Base-by-base conservation (phyloP, 2,797 vertebrate genomes). In the Schizothorax lantsangensis region DNA sequence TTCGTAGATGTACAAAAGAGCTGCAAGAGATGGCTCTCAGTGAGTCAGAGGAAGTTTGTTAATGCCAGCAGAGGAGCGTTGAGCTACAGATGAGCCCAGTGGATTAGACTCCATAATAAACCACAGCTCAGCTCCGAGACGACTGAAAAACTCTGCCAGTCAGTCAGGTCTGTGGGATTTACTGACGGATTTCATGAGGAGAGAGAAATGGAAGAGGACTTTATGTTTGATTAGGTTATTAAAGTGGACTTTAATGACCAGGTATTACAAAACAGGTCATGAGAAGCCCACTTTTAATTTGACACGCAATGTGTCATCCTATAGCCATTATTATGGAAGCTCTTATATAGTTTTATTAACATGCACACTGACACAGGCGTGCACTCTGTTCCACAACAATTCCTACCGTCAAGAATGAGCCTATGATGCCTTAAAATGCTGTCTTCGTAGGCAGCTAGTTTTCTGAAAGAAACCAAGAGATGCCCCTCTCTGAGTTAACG, bases 31-130 rank as follows among this genome's bases (percentile, higher is more conserved):
- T 38, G 19, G 30, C 36, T n/a, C 11, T 69, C n/a, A 69, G 38
- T 57, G 78, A 66, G 66, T 54, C 54, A 66, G 66, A n/a, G n/a
- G 43, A 81, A 52, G 79, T 79, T 75, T 85, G 83, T 83, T 90
- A 89, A 89, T 89, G 87, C 83, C 79, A 72, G 62, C 40, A 3
- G 40, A 30, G 81, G 73, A 71, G 66, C 33, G 23, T 36, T 49
- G 90, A 89, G 92, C 89, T 84, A 90, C 90, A 91, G 91, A 91
- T 80, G 90, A 92, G 89, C 91, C 90, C 83, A 89, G 87, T 89
- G 90, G 94, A 94, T 94, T 93, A 94, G 93, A 64, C 79, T 91
- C 91, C 89, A 91, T 93, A 93, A 94, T 94, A 93, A 93, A 94
- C 90, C 89, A 92, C 91, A 90, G 87, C 87, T 89, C 93, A 81